Evolutionary conservation across 2,888 invertebrate species (phyloP).

Genomic region (Eumacrocentrus americanus): DNA sequence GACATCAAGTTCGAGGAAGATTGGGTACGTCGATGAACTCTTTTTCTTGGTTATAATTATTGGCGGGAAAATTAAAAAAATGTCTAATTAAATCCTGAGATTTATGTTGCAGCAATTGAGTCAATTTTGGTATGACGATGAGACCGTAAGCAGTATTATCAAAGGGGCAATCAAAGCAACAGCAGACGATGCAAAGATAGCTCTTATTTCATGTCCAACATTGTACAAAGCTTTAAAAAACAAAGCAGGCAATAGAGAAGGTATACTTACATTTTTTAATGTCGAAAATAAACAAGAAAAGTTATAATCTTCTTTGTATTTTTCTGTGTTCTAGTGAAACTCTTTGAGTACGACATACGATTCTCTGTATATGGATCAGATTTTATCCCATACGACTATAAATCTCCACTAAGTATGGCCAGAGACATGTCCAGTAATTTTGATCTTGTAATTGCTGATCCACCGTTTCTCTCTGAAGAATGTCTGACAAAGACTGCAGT

Average conservation of each 20-base stretch:
- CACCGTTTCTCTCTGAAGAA: conserved; percentile 93
- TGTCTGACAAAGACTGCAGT: conserved; percentile 83
- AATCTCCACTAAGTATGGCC: conserved; percentile 73
- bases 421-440: conserved; percentile 68
- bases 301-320: no score
- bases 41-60: background rate
- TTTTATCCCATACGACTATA: conserved; percentile 89
- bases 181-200: conserved; percentile 70
- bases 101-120: conserved; percentile 81
- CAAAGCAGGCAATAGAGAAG: conserved; percentile 62
- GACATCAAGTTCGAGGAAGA: conserved; percentile 75
- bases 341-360: conserved; percentile 85
- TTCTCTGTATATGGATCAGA: conserved; percentile 80
- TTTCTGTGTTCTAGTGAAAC: no score
- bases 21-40: conserved; percentile 69
- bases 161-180: conserved; percentile 69
- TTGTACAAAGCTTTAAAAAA: conserved; percentile 74
- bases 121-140: conserved; percentile 95
- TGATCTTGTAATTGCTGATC: conserved; percentile 90
- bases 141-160: conserved; percentile 76
- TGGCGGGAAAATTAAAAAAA: background rate
- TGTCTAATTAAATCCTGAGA: background rate
- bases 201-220: conserved; percentile 88
- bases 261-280: conserved; percentile 55
- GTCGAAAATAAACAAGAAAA: conserved; percentile 23